Evolutionary conservation across 2,113 vertebrate genomes (phyloP).

Genomic region (Odontophorus gujanensis): DNA sequence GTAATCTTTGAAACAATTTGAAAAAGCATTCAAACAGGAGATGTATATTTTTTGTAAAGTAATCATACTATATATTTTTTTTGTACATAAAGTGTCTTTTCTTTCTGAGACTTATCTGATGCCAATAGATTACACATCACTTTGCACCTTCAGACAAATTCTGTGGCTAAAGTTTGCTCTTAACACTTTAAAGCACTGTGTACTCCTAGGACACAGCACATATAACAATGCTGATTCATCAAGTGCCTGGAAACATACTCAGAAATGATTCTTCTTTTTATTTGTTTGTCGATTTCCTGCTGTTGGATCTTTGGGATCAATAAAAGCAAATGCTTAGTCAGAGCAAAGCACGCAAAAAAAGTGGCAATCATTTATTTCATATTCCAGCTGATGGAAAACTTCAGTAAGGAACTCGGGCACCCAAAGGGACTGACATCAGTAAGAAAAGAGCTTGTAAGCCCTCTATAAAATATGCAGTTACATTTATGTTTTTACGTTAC

Average conservation of each 20-base stretch:
- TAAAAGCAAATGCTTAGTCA: slow-evolving; percentile 58
- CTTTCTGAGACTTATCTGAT: background rate
- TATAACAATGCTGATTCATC: slow-evolving; percentile 33
- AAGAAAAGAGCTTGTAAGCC: background rate
- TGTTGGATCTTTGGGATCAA: slow-evolving; percentile 20
- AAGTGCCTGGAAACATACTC: background rate
- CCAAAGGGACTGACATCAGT: background rate
- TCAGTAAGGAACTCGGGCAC: background rate
- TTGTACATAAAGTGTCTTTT: accelerated
- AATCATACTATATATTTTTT: background rate
- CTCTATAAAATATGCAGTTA: background rate
- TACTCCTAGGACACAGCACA: background rate
- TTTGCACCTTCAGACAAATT: background rate
- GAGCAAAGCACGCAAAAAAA: background rate
- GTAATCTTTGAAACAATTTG: background rate
- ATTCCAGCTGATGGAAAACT: slow-evolving; percentile 5
- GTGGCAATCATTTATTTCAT: background rate
- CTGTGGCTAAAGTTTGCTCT: background rate
- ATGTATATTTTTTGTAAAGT: background rate
- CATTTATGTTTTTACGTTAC: background rate
- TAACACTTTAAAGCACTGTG: background rate
- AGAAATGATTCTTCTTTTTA: slow-evolving; percentile 25
- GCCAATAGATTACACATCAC: background rate
- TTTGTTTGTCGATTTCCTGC: slow-evolving; percentile 23
- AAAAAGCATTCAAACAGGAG: background rate